A percentile compares a stretch with the other conserved stretches of the same genome.
These are phyloP conservation scores for Anguilla rostrata DNA, from an alignment of 2,113 vertebrate species.

Conservation along the genomic window DNA sequence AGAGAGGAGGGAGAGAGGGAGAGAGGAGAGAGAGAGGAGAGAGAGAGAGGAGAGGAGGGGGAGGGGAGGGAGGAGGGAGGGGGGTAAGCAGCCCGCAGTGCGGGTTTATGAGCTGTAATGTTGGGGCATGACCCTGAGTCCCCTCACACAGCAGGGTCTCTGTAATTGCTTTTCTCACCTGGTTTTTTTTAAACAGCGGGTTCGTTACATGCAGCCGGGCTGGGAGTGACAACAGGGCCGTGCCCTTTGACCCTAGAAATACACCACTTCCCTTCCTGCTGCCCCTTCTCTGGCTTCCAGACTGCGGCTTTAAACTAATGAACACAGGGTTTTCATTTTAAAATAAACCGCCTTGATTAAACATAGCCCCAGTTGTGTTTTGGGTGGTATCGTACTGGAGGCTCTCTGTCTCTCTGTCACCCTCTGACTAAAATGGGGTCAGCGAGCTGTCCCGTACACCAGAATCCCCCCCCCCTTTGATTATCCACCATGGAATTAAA, in stretches of 20 bases:
- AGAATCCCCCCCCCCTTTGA: conserved; percentile 53
- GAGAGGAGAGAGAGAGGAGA: too few relatives aligned
- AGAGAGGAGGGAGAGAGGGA: too few relatives aligned
- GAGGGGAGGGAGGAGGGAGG: too few relatives aligned
- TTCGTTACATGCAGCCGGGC: not conserved
- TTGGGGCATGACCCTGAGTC: conserved; percentile 50
- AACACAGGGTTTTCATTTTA: too few relatives aligned
- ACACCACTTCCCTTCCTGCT: too few relatives aligned
- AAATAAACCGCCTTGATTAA: too few relatives aligned
- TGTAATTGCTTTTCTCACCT: conserved; percentile 54
- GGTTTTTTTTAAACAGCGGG: not conserved
- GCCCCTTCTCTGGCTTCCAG: too few relatives aligned
- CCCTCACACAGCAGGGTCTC: conserved; percentile 41
- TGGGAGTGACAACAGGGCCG: conserved; percentile 20
- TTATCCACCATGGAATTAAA: conserved; percentile 53
- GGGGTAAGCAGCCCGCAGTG: conserved; percentile 6
- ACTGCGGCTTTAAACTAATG: too few relatives aligned
- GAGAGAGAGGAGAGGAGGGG: too few relatives aligned
- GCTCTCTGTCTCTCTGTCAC: conserved; percentile 28
- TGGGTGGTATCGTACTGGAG: too few relatives aligned
- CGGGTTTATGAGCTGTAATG: conserved; percentile 61
- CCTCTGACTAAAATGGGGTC: conserved; percentile 41
- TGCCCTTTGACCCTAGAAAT: not conserved
- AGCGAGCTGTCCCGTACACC: conserved; percentile 22
- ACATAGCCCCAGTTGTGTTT: too few relatives aligned